Percentiles rank a stretch among this genome's conserved stretches.
phyloP scores from a whole-genome alignment of 2,888 invertebrate genomes.

The Calameuta pallipes region DNA sequence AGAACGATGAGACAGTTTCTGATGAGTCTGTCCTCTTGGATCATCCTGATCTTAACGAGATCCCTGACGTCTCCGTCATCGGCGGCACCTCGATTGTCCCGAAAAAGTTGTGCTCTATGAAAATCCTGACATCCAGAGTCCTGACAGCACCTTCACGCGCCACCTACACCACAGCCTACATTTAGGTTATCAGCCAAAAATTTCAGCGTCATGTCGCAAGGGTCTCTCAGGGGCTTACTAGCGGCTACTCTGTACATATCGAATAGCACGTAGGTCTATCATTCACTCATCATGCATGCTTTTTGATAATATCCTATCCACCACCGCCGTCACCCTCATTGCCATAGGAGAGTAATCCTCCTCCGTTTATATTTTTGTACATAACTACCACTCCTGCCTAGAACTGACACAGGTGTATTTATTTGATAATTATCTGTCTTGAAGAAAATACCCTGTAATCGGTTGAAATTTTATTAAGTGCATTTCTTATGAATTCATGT shows the following conservation, averaged over 20 bases:
- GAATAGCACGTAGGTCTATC: constrained; percentile 61
- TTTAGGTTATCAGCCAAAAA: constrained; percentile 46
- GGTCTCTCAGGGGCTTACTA: constrained; percentile 57
- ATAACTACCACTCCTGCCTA: neutral
- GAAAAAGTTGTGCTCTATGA: constrained; percentile 57
- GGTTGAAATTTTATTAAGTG: neutral
- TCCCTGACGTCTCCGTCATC: constrained; percentile 54
- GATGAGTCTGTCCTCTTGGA: neutral
- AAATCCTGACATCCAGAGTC: constrained; percentile 59
- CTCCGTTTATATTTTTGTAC: neutral
- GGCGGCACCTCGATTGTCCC: constrained; percentile 45
- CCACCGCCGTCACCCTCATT: neutral
- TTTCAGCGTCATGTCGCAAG: constrained; percentile 41
- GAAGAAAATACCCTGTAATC: neutral
- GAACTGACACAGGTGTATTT: neutral
- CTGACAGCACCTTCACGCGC: constrained; percentile 59
- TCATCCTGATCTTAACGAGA: constrained; percentile 36
- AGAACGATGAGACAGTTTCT: neutral
- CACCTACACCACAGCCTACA: constrained; percentile 64
- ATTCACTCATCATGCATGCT: constrained; percentile 50
- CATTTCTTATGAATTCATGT: neutral
- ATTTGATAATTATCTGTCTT: neutral
- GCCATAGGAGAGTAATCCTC: neutral
- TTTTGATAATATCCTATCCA: constrained; percentile 14
- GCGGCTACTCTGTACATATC: constrained; percentile 57